Conservation (phyloP, 2,888 invertebrate species). For the Unio delphinus region DNA sequence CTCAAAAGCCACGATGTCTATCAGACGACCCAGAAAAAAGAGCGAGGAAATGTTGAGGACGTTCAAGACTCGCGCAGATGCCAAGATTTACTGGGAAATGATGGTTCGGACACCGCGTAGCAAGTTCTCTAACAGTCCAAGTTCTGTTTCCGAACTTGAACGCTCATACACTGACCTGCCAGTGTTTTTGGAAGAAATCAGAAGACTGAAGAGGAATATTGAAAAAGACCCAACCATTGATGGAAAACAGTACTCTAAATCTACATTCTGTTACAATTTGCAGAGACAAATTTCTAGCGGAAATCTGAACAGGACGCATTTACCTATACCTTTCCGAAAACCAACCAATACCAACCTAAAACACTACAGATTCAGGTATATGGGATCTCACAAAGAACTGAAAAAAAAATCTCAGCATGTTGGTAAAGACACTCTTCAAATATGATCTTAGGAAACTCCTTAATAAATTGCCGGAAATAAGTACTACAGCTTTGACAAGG, state of each 20-base stretch:
- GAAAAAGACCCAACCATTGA: conserved; percentile 10
- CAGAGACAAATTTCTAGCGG: conserved; percentile 30
- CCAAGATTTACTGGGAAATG: conserved; percentile 22
- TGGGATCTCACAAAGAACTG: no score
- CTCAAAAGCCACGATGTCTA: conserved; percentile 22
- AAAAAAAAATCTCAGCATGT: no score
- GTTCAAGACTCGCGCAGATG: conserved; percentile 33
- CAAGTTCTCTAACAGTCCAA: conserved; percentile 23
- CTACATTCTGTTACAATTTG: conserved; percentile 25
- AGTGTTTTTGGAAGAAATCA: conserved; percentile 25
- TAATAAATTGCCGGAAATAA: no score
- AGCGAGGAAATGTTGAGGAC: conserved; percentile 21
- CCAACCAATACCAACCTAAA: conserved; percentile 27
- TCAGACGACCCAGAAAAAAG: conserved; percentile 23
- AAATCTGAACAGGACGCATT: conserved; percentile 19
- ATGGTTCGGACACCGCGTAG: conserved; percentile 14
- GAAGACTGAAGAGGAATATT: conserved; percentile 14
- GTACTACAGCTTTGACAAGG: no score
- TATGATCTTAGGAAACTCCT: no score
- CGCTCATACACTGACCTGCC: conserved; percentile 36
- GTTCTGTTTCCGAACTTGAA: conserved; percentile 25
- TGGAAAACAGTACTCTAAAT: conserved; percentile 25
- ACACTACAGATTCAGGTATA: conserved; percentile 15
- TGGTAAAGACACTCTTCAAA: no score
- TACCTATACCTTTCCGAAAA: conserved; percentile 29